Evolutionary conservation across 1,140 invertebrate species (phyloP), one percentile per base, ranked within the genome.

Genomic region (Drosophila orena): DNA sequence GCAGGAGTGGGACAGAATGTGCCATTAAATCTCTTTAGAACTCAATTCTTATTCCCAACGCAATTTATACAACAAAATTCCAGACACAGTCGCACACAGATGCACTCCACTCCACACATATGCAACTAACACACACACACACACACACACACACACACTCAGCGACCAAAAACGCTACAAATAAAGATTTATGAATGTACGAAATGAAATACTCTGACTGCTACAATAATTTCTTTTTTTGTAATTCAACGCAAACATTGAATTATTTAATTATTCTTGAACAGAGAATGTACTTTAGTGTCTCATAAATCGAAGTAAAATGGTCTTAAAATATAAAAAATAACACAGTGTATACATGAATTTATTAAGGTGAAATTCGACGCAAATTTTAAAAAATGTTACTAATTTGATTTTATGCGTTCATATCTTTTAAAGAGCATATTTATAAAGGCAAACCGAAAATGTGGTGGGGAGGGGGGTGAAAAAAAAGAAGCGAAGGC

Each of bases 1-100:
- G 11, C 14, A 15, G 49, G 59, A 72, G 65, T 34, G 58, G 68
- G 83, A 77, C 46, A 53, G 79, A 62, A 70, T 46, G 68, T 78
- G 77, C 86, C 85, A 90, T 90, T 90, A 90, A 90, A 90, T 90
- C 85, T 90, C 85, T 90, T 90, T 85, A 90, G 85, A 90, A 90
- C 85, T 90, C 81, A 90, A 90, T 90, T 90, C 81, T 90, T 90
- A 90, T 90, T 88, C 85, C 85, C 85, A 90, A 85, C 77, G 81
- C 85, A 90, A 90, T 90, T 90, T 90, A 90, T 90, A 90, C 85
- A 84, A 89, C 85, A 80, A 89, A 89, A 89, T 78, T 89, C 71
- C 55, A 79, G 40, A 68, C 58, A 62, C 46, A 81, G 15, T 20
- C 49, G 30, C 55, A 54, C 47, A 76, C 61, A 72, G 22, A 64